Evolutionary conservation across 2,113 vertebrate genomes (phyloP), one percentile per base, ranked within the genome.

Genomic region (Saimiri boliviensis): DNA sequence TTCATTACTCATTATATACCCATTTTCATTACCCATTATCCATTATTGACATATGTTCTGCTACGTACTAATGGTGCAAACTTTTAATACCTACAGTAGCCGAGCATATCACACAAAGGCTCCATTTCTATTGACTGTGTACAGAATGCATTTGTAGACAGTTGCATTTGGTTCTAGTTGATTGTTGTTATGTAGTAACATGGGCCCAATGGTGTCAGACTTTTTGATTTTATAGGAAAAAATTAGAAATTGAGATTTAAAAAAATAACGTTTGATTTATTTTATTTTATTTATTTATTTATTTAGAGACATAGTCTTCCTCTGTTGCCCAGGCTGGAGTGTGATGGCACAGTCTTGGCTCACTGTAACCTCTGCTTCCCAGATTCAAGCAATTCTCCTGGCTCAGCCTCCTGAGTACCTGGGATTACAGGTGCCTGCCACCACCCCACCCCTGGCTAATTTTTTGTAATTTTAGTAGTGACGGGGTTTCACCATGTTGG

Each of bases 191-290:
- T 74, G 3, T 2, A 32, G 40, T 95, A 73, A 60, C 16, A 16
- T 42, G 74, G 60, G 40, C 37, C 45, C 20, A 90, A 0, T 92
- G 81, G 20, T 58, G 14, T 88, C 35, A 37, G 21, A 37, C 32
- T 21, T 95, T 93, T 47, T 89, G 21, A 91, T 81, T 94, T 96
- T 93, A 89, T 21, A 80, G 76, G 93, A 89, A 77, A 80, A 80
- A 80, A 66, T 76, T 87, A 11, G 19, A 93, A 85, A 77, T 80
- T 5, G 82, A 92, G 27, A 90, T 88, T 86, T 68, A 7, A 86
- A 92, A 93, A 95, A 79, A 70, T 30, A 54, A 63, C 9, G 74
- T 66, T 49, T 49, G 49, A 49, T 88, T 94, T 47, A n/a, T n/a
- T n/a, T n/a, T n/a, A n/a, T n/a, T n/a, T n/a, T n/a, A n/a, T 52